phyloP scores from a whole-genome alignment of 1,140 invertebrate species.

The Leguminivora glycinivorella region DNA sequence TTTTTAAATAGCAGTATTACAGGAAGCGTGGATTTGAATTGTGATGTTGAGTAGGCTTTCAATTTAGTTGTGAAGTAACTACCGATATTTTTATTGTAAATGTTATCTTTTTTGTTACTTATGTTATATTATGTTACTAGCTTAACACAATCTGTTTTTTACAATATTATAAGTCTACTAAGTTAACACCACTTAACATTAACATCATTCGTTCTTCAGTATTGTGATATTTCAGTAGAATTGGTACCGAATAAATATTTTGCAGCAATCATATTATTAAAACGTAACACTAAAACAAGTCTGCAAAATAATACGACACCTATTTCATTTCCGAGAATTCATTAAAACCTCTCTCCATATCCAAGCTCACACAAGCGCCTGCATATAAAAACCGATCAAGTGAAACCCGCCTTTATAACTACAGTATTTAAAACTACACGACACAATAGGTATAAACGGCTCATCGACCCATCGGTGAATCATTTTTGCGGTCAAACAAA shows the following conservation, averaged over 20 bases:
- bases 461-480: conserved; percentile 52
- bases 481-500: conserved; percentile 50
- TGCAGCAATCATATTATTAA: no score
- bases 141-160: no score
- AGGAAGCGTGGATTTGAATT: conserved; percentile 12
- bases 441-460: conserved; percentile 30
- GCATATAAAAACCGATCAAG: background rate
- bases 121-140: no score
- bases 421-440: background rate
- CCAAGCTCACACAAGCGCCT: background rate
- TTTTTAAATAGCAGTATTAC: conserved; percentile 51
- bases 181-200: no score
- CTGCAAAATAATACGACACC: background rate
- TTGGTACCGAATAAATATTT: no score
- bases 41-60: background rate
- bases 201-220: no score
- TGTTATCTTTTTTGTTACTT: background rate
- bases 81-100: background rate
- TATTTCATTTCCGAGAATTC: conserved; percentile 13
- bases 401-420: background rate
- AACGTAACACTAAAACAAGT: background rate
- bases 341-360: background rate
- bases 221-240: no score
- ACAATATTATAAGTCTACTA: no score
- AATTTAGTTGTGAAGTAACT: background rate